These are phyloP conservation scores for Nycticryphes semicollaris DNA, from an alignment of 2,113 vertebrate species.

Conservation along the genomic window DNA sequence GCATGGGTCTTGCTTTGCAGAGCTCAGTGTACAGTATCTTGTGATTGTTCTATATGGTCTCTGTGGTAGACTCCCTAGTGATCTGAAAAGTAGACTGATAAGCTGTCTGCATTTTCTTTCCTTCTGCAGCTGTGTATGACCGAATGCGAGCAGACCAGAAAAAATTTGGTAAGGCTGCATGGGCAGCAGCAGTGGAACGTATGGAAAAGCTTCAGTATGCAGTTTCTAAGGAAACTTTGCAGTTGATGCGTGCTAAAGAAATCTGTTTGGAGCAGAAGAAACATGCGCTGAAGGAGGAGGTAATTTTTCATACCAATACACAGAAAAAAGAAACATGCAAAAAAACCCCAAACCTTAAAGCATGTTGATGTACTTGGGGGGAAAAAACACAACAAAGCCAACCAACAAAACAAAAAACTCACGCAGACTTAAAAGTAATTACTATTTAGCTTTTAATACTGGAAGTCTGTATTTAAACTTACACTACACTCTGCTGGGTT, in stretches of 20 bases:
- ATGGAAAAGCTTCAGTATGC: slow-evolving; percentile 92
- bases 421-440: neutral
- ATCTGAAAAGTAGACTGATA: neutral
- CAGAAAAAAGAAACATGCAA: neutral
- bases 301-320: slow-evolving; percentile 48
- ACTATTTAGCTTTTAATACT: neutral
- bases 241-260: slow-evolving; percentile 93
- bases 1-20: neutral
- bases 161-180: slow-evolving; percentile 86
- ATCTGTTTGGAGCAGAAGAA: slow-evolving; percentile 93
- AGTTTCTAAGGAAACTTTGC: slow-evolving; percentile 91
- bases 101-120: neutral
- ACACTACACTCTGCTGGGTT: too few species aligned
- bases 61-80: neutral
- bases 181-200: slow-evolving; percentile 81
- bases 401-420: neutral
- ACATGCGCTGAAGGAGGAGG: slow-evolving; percentile 88
- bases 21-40: neutral
- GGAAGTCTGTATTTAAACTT: neutral
- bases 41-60: neutral
- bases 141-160: slow-evolving; percentile 91
- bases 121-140: slow-evolving; percentile 82
- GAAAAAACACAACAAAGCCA: neutral
- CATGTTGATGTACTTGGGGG: neutral
- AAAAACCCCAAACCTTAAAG: neutral